These are phyloP conservation scores for Hyposoter didymator DNA, from an alignment of 2,888 invertebrate genomes.

Conservation along the genomic window DNA sequence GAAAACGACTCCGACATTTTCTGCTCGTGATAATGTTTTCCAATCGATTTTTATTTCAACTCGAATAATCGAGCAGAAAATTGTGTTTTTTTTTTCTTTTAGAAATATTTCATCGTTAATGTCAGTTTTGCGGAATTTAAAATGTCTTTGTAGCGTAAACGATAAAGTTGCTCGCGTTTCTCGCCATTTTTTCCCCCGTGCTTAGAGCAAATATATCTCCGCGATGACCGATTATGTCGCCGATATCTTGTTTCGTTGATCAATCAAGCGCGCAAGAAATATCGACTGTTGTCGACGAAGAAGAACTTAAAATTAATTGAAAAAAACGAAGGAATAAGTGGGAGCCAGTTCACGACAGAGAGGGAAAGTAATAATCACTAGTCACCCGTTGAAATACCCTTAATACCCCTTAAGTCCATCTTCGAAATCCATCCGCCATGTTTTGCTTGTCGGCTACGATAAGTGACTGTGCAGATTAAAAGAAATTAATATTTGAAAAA, in stretches of 20 bases:
- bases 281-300: constrained; percentile 28
- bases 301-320: constrained; percentile 15
- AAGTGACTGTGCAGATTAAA: constrained; percentile 32
- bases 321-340: neutral
- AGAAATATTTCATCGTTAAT: neutral
- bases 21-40: neutral
- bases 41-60: neutral
- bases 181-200: constrained; percentile 14
- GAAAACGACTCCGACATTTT: neutral
- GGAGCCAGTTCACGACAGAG: constrained; percentile 19
- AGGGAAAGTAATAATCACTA: constrained; percentile 46
- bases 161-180: constrained; percentile 30
- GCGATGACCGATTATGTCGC: constrained; percentile 29
- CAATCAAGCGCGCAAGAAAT: constrained; percentile 38
- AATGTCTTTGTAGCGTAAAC: constrained; percentile 28
- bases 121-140: constrained; percentile 13
- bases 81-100: neutral
- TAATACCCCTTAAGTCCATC: neutral
- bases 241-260: constrained; percentile 38
- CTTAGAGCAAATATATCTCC: constrained; percentile 45
- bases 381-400: constrained; percentile 28
- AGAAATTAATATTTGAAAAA: neutral
- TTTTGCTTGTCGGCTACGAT: constrained; percentile 60
- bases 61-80: neutral
- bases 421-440: constrained; percentile 46